phyloP scores from a whole-genome alignment of 2,888 invertebrate genomes.

The Eristalinus aeneus region DNA sequence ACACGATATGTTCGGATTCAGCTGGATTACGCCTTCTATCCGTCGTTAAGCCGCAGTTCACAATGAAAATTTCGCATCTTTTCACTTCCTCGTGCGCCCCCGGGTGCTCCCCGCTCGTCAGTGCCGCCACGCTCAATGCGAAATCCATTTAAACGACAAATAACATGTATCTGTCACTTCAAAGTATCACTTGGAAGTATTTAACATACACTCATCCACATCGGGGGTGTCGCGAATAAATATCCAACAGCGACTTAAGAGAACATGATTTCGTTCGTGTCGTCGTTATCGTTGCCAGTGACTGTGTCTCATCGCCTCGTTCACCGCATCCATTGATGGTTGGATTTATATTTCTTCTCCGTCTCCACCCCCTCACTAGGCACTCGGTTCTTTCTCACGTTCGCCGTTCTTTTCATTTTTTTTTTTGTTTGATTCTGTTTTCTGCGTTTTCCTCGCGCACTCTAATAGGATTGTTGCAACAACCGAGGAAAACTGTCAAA shows the following conservation, averaged over 20 bases:
- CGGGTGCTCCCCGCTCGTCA: too few species aligned
- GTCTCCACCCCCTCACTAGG: neutral
- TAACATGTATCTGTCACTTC: conserved; percentile 68
- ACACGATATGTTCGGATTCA: neutral
- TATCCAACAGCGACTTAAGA: conserved; percentile 66
- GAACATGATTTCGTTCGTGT: conserved; percentile 69
- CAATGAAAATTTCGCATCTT: neutral
- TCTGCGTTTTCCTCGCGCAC: conserved; percentile 25
- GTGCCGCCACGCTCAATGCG: neutral
- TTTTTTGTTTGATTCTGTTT: conserved; percentile 9
- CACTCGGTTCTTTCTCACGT: neutral
- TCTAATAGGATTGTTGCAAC: conserved; percentile 67
- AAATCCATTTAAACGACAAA: conserved; percentile 67
- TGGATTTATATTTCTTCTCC: conserved; percentile 6
- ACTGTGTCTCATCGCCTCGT: neutral
- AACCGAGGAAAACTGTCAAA: conserved; percentile 46
- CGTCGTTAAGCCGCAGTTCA: neutral
- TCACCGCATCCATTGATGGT: conserved; percentile 42
- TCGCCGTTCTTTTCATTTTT: conserved; percentile 21
- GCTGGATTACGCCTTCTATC: neutral
- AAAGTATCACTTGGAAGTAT: conserved; percentile 68
- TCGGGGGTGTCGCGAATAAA: conserved; percentile 70
- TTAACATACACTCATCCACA: conserved; percentile 69
- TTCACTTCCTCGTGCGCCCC: neutral
- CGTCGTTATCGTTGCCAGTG: conserved; percentile 19